Evolutionary conservation across 92 coral and sea anemone species (phyloP).

Genomic region (Metridium senile): DNA sequence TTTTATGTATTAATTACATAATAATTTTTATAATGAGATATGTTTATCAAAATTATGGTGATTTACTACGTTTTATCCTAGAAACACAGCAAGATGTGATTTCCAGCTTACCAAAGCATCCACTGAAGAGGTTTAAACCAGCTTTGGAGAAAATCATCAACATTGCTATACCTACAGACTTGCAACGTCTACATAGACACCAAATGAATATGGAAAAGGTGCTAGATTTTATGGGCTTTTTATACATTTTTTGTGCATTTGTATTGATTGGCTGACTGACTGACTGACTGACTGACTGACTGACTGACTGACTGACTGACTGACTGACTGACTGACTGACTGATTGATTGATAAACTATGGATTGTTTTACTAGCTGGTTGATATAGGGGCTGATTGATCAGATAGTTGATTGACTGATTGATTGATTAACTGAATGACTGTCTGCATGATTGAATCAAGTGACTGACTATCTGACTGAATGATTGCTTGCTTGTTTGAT

Average conservation of each 20-base stretch:
- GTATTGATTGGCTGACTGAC: background rate
- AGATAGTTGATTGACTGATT: no score
- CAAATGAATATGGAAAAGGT: slow-evolving; percentile 93
- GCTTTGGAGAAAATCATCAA: slow-evolving; percentile 82
- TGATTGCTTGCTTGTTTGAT: no score
- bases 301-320: no score
- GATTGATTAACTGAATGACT: background rate
- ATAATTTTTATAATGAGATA: no score
- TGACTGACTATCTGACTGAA: no score
- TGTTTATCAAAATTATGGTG: background rate
- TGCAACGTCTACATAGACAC: slow-evolving; percentile 84
- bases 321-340: no score
- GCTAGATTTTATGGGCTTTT: background rate
- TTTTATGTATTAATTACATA: no score
- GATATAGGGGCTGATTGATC: no score
- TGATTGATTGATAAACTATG: no score
- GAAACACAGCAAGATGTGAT: slow-evolving; percentile 25
- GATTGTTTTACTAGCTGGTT: no score
- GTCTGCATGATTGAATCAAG: no score
- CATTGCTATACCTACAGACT: slow-evolving; percentile 93
- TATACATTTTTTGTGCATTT: no score
- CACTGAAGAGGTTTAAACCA: slow-evolving; percentile 90
- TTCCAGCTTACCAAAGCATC: slow-evolving; percentile 66
- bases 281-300: background rate
- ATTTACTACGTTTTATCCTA: background rate